Evolutionary conservation across 1,140 invertebrate genomes (phyloP), one percentile per base, ranked within the genome.

Genomic region (Drosophila biarmipes): DNA sequence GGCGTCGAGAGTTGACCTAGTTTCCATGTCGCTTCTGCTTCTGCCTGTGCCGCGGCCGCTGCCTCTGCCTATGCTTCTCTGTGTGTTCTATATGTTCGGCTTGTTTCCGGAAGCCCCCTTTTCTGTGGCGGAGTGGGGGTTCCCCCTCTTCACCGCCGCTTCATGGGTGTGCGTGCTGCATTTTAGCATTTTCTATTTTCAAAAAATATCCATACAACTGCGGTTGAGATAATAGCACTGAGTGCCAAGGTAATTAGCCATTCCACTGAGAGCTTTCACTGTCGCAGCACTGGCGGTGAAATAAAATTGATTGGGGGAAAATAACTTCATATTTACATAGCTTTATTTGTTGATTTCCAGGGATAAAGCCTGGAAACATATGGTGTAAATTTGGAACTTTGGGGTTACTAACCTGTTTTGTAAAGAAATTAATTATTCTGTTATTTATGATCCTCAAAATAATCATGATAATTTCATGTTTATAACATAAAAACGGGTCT

Each of bases 1-100:
- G 73, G 73, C 63, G 76, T 81, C 79, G 75, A 87, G 76, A 89
- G 84, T 87, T 87, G 84, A 87, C 84, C 84, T 79, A 87, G 56
- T 87, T 87, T 87, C 66, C 52, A 56, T 49, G 46, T 49, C 40
- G 40, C 40, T 42, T 10, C 17, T 42, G 40, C 17, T 17, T 40
- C 31, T 38, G 42, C 61, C 42, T 19, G 29, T 17, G 21, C 55
- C 24, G n/a, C n/a, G n/a, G n/a, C n/a, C n/a, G n/a, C n/a, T n/a
- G n/a, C 61, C 42, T 19, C 40, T 17, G 21, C 55, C 24, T 27
- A n/a, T 14, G 55, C 67, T 56, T 63, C 51, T 42, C 27, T 61
- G 21, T 73, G 51, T 64, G 66, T 64, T 67, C 59, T 52, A 54
- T 49, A 29, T 46, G 48, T 59, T 31, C 17, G 14, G 63, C 62